Base-by-base conservation (phyloP, 2,113 vertebrate genomes). In the Varanus komodoensis region DNA sequence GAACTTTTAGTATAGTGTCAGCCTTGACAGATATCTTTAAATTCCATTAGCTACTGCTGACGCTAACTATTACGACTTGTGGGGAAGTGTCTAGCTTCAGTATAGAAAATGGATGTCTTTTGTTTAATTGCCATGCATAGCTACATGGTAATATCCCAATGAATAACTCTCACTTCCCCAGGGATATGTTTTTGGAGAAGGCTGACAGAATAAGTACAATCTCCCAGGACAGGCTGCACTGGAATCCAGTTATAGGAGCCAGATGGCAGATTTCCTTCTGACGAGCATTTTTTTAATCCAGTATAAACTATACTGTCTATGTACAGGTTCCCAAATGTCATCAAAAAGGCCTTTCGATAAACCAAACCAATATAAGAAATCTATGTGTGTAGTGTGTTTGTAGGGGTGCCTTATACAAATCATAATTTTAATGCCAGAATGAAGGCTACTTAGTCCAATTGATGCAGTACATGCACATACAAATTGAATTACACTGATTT, bases 101-200 rank as follows among this genome's bases (percentile, higher is more conserved):
- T 87, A 91, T 93, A 94, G 96, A 93, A 93, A 97, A 90, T 89
- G 95, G 95, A 97, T 93, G 92, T 92, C 95, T 88, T 96, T 95
- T 92, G 17, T 96, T 95, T 96, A 97, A 97, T 97, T 95, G 95
- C 96, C 82, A 92, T 96, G 94, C 95, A 97, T 96, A 96, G 91
- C 94, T 94, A 92, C 93, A 93, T 91, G 95, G 93, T 93, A 86
- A 77, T 44, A 92, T 95, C 90, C 85, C 91, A 64, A 48, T 34
- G 38, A 57, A 97, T 96, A 92, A 94, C 92, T 95, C 95, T 91
- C 93, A 95, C 90, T 97, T 98, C 96, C 96, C 97, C 96, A 95
- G 97, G 96, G 95, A 97, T 91, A 94, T 93, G 96, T 92, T 96
- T 96, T 95, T 89, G 32, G 93, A 95, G 94, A 95, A 96, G 96